A percentile compares a stretch with the other conserved stretches of the same genome.
Conservation (phyloP, 2,797 vertebrate species). For the Microchirus variegatus region DNA sequence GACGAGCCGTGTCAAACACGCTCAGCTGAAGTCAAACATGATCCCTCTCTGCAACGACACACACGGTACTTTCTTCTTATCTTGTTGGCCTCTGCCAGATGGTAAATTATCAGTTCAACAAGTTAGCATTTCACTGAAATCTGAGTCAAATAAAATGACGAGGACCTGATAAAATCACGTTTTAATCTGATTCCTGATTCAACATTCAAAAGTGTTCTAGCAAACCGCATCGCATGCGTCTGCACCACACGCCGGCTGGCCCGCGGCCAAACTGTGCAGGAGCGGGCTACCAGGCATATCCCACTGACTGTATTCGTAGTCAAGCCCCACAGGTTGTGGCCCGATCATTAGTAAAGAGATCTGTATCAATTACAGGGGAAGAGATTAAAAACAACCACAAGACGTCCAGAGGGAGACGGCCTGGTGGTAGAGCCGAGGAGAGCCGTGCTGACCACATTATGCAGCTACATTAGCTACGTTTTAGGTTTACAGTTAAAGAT, state of each 20-base stretch:
- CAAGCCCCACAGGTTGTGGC: slow-evolving; percentile 53
- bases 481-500: slow-evolving; percentile 15
- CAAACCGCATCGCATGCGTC: slow-evolving; percentile 42
- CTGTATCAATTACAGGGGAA: slow-evolving; percentile 68
- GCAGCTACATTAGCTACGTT: neutral
- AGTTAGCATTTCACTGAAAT: slow-evolving; percentile 36
- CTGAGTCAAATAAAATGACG: slow-evolving; percentile 2
- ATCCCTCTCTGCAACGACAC: slow-evolving; percentile 18
- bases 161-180: slow-evolving; percentile 51
- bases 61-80: neutral
- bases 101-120: slow-evolving; percentile 45
- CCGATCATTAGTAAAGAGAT: slow-evolving; percentile 72
- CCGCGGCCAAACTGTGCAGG: slow-evolving; percentile 52
- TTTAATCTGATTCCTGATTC: slow-evolving; percentile 59
- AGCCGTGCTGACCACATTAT: slow-evolving; percentile 23
- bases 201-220: slow-evolving; percentile 39
- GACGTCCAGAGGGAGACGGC: slow-evolving; percentile 33
- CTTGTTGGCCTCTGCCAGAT: slow-evolving; percentile 16
- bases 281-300: slow-evolving; percentile 46
- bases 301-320: slow-evolving; percentile 48
- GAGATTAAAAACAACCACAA: slow-evolving; percentile 55
- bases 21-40: neutral
- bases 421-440: slow-evolving; percentile 22
- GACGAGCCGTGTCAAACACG: slow-evolving; percentile 13
- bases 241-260: slow-evolving; percentile 62